These are phyloP conservation scores for Blera fallax DNA, from an alignment of 2,888 invertebrate species.

Conservation along the genomic window DNA sequence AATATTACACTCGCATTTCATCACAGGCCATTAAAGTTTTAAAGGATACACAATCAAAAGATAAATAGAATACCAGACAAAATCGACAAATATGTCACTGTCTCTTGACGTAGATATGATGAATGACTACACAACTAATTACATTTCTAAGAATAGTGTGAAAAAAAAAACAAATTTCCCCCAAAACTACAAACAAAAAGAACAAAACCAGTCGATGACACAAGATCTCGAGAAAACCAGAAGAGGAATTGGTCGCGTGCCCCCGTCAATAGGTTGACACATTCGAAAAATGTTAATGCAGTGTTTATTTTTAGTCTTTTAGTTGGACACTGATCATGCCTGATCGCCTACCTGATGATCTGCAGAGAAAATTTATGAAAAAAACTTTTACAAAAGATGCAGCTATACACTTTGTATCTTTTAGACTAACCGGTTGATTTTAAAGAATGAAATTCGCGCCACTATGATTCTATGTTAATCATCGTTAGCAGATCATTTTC, in stretches of 20 bases:
- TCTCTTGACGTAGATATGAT: not conserved
- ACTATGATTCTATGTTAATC: not conserved
- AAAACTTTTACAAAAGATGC: not conserved
- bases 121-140: not conserved
- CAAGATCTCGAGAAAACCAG: not conserved
- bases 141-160: conserved; percentile 1
- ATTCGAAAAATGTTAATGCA: conserved; percentile 2
- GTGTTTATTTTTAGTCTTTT: conserved; percentile 23
- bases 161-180: not conserved
- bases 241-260: conserved; percentile 13
- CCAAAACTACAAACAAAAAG: not conserved
- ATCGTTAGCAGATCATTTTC: conserved; percentile 26
- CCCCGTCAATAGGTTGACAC: not conserved
- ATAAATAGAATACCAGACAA: not conserved
- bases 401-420: not conserved
- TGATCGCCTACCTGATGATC: conserved; percentile 43
- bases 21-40: not conserved
- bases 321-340: not conserved
- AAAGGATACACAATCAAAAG: not conserved
- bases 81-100: not conserved
- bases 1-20: not conserved
- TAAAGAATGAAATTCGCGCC: not conserved
- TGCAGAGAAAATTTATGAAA: not conserved
- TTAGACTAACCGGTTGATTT: conserved; percentile 14
- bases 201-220: not conserved